Percentiles rank a stretch among this genome's conserved stretches.
These are phyloP conservation scores for Myrmecobius fasciatus DNA, from an alignment of 2,113 vertebrate species.

Conservation along the genomic window DNA sequence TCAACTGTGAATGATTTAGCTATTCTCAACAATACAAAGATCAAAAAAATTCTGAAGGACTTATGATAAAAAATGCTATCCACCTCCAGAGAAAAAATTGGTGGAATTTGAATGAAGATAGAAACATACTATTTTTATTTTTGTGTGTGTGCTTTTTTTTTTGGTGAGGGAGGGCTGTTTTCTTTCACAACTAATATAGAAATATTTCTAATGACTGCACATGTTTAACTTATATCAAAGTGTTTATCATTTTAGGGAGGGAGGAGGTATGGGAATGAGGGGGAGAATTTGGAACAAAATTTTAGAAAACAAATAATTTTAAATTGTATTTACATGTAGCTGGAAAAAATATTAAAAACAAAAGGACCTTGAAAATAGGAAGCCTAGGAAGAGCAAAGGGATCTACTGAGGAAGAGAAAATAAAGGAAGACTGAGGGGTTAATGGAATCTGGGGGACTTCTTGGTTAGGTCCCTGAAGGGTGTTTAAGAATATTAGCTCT, in stretches of 20 bases:
- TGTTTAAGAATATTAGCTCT: not conserved
- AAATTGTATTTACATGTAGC: not conserved
- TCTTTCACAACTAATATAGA: not conserved
- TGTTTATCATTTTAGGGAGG: not conserved
- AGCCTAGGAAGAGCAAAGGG: not conserved
- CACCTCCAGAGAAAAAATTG: not conserved
- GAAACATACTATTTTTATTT: not conserved
- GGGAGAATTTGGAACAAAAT: not conserved
- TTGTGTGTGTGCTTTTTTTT: not conserved
- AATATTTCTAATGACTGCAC: not conserved
- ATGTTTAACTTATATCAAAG: not conserved
- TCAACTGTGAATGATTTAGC: not conserved
- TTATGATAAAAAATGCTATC: not conserved
- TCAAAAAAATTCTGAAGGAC: not conserved
- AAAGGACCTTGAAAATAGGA: not conserved
- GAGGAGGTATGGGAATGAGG: not conserved
- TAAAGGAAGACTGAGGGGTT: not conserved
- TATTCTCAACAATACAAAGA: not conserved
- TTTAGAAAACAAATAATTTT: not conserved
- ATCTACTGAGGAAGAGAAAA: not conserved
- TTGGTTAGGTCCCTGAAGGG: constrained; percentile 32
- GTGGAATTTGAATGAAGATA: not conserved
- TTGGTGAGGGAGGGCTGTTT: not conserved
- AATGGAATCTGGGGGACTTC: not conserved
- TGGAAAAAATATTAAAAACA: no score